Percentiles rank a stretch among this genome's conserved stretches.
Conservation (phyloP, 2,888 invertebrate species). For the Napeogenes inachia region DNA sequence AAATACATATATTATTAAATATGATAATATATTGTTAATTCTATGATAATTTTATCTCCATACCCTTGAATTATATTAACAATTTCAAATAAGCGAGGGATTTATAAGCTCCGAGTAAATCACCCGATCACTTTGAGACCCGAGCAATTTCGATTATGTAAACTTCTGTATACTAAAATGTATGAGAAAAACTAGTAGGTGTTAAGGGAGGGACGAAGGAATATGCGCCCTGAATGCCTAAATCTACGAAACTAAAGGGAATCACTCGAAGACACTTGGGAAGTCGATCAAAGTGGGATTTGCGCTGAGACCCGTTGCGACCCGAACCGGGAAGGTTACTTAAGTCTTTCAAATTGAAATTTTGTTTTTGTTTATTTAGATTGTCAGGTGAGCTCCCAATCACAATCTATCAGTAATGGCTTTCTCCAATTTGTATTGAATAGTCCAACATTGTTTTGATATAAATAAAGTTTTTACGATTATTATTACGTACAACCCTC, state of each 20-base stretch:
- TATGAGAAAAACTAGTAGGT: slow-evolving; percentile 30
- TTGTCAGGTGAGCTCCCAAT: slow-evolving; percentile 48
- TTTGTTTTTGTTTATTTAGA: slow-evolving; percentile 63
- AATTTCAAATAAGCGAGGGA: slow-evolving; percentile 23
- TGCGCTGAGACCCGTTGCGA: slow-evolving; percentile 48
- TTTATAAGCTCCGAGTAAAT: slow-evolving; percentile 24
- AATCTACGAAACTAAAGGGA: slow-evolving; percentile 50
- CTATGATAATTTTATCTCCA: slow-evolving; percentile 15
- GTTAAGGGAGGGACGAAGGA: slow-evolving; percentile 30
- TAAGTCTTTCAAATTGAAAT: slow-evolving; percentile 60
- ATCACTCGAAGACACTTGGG: slow-evolving; percentile 44
- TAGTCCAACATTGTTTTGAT: not conserved
- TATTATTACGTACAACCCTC: not conserved
- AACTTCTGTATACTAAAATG: slow-evolving; percentile 27
- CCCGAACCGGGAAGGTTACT: slow-evolving; percentile 41
- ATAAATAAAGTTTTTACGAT: not conserved
- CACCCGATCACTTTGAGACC: slow-evolving; percentile 25
- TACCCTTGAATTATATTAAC: slow-evolving; percentile 14
- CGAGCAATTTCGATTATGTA: slow-evolving; percentile 31
- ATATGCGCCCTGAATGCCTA: slow-evolving; percentile 48
- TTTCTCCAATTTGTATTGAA: not conserved
- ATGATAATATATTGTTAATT: slow-evolving; percentile 6
- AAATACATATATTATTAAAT: no score
- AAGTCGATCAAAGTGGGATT: slow-evolving; percentile 71
- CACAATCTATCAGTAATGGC: slow-evolving; percentile 26